Percentiles rank a stretch among this genome's conserved stretches.
phyloP scores from a whole-genome alignment of 2,113 vertebrate species.

The Tragelaphus buxtoni region DNA sequence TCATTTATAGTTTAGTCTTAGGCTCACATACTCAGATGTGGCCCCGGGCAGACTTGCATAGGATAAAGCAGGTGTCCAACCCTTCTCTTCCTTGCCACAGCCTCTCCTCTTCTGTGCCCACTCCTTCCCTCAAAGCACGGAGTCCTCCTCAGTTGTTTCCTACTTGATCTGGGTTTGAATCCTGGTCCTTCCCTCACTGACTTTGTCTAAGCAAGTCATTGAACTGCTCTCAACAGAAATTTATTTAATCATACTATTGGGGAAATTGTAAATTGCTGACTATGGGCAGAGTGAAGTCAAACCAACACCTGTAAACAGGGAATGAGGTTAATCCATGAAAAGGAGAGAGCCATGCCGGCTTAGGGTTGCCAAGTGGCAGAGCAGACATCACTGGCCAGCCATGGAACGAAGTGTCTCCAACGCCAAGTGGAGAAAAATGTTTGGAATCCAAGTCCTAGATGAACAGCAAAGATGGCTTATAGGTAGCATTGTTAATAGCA shows the following conservation, averaged over 20 bases:
- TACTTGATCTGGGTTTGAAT: background rate
- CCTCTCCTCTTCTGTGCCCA: background rate
- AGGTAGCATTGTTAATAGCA: conserved; percentile 22
- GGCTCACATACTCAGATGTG: background rate
- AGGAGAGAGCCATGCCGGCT: background rate
- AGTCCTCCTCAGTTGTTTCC: background rate
- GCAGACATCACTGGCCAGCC: background rate
- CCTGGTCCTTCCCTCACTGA: background rate
- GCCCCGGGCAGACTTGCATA: background rate
- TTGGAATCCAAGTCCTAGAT: background rate
- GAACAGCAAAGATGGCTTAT: background rate
- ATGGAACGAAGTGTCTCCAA: background rate
- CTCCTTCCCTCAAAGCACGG: background rate
- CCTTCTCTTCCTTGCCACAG: background rate
- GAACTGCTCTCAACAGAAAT: background rate
- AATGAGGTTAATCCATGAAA: background rate
- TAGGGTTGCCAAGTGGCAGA: background rate
- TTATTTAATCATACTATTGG: background rate
- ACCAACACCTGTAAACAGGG: background rate
- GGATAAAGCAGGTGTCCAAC: accelerated
- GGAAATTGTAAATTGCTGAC: background rate
- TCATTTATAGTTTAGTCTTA: background rate
- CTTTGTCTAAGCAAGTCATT: background rate
- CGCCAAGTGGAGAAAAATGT: background rate
- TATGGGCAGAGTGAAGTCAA: background rate